Evolutionary conservation across 2,113 vertebrate genomes (phyloP).

Genomic region (Crotophaga sulcirostris): DNA sequence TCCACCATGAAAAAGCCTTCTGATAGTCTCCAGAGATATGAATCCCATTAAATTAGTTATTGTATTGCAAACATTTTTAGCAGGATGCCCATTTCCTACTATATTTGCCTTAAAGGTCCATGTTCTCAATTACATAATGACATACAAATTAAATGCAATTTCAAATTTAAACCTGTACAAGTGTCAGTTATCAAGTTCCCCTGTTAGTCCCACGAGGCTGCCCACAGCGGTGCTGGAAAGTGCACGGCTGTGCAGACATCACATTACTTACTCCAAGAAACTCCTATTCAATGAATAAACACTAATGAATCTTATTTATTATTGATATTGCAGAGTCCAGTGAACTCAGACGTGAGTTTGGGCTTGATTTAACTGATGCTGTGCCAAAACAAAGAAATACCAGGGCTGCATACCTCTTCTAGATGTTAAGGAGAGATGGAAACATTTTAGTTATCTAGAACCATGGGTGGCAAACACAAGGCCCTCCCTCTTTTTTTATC

Average conservation of each 20-base stretch:
- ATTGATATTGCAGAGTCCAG: background rate
- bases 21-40: slow-evolving; percentile 54
- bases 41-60: slow-evolving; percentile 69
- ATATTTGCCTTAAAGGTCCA: slow-evolving; percentile 75
- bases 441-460: background rate
- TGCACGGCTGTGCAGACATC: slow-evolving; percentile 34
- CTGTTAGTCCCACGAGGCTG: slow-evolving; percentile 68
- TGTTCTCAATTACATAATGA: slow-evolving; percentile 78
- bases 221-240: slow-evolving; percentile 69
- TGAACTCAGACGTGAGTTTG: background rate
- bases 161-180: slow-evolving; percentile 74
- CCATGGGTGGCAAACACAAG: no score
- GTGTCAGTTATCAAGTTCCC: slow-evolving; percentile 69
- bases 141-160: slow-evolving; percentile 80
- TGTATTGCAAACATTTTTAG: slow-evolving; percentile 75
- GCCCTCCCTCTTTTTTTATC: no score
- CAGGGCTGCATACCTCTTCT: background rate
- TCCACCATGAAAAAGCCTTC: slow-evolving; percentile 27
- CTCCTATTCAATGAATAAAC: slow-evolving; percentile 65
- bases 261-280: slow-evolving; percentile 61
- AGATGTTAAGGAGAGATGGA: background rate
- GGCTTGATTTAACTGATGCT: background rate
- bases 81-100: slow-evolving; percentile 63
- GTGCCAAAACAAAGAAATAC: background rate
- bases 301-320: slow-evolving; percentile 43